Percentiles rank a stretch among this genome's conserved stretches.
Evolutionary conservation across 2,797 vertebrate genomes (phyloP).

Genomic region (Brachymystax lenok): DNA sequence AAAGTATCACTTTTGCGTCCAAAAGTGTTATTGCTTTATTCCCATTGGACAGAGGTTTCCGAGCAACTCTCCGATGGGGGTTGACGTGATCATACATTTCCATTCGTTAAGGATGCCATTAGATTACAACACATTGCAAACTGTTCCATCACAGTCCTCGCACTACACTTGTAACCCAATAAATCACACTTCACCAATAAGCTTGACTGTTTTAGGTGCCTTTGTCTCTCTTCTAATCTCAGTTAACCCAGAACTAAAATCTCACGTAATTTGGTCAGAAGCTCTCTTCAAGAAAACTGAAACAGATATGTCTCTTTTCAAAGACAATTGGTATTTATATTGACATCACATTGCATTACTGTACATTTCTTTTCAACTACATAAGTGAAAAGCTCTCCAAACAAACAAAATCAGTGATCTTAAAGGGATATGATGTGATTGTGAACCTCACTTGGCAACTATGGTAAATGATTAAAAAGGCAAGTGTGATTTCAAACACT

Average conservation of each 20-base stretch:
- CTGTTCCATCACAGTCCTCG: slow-evolving; percentile 24
- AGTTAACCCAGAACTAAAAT: neutral
- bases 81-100: slow-evolving; percentile 28
- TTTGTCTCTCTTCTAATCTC: neutral
- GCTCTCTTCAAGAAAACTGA: neutral
- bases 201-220: neutral
- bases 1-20: slow-evolving; percentile 34
- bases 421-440: neutral
- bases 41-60: slow-evolving; percentile 34
- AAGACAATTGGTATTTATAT: neutral
- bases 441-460: neutral
- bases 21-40: slow-evolving; percentile 35
- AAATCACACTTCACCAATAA: neutral
- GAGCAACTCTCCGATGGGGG: slow-evolving; percentile 27
- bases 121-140: slow-evolving; percentile 23
- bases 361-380: neutral
- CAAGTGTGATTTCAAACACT: slow-evolving; percentile 1
- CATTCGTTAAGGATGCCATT: slow-evolving; percentile 31
- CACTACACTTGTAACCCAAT: slow-evolving; percentile 15
- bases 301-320: neutral
- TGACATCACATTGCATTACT: neutral
- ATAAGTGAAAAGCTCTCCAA: neutral
- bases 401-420: neutral
- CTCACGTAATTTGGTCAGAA: neutral
- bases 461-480: neutral